A percentile compares a stretch with the other conserved stretches of the same genome.
Evolutionary conservation across 2,797 vertebrate genomes (phyloP).

Genomic region (Alfaro cultratus): DNA sequence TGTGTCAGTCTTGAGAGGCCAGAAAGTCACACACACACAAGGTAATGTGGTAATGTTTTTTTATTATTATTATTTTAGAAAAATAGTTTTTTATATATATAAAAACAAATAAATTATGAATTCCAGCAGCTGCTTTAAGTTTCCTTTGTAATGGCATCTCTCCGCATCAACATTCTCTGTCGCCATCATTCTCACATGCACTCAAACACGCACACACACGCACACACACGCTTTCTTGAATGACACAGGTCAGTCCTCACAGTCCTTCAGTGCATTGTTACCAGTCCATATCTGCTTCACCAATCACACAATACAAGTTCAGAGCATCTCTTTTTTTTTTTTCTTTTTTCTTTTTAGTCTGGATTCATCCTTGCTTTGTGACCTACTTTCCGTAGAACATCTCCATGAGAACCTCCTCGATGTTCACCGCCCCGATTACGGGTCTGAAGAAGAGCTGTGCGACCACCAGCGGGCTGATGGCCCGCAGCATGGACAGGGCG

Average conservation of each 20-base stretch:
- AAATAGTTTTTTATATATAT: slow-evolving; percentile 86
- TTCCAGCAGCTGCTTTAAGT: slow-evolving; percentile 68
- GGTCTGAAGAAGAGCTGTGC: slow-evolving; percentile 95
- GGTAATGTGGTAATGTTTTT: neutral
- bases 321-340: neutral
- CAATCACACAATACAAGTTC: slow-evolving; percentile 14
- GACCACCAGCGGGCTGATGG: slow-evolving; percentile 89
- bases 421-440: slow-evolving; percentile 92
- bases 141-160: slow-evolving; percentile 51
- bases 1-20: slow-evolving; percentile 34
- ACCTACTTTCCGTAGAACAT: slow-evolving; percentile 93
- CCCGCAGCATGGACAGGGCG: slow-evolving; percentile 89
- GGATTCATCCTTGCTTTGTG: slow-evolving; percentile 19
- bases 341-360: slow-evolving; percentile 10
- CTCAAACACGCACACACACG: neutral
- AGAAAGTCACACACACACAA: slow-evolving; percentile 15
- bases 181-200: slow-evolving; percentile 14
- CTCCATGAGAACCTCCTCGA: slow-evolving; percentile 97
- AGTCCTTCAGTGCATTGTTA: slow-evolving; percentile 40
- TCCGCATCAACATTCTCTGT: slow-evolving; percentile 16
- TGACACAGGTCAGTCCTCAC: slow-evolving; percentile 25
- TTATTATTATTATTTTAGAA: slow-evolving; percentile 81
- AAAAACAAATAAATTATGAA: slow-evolving; percentile 91
- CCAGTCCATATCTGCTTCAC: slow-evolving; percentile 9
- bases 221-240: neutral